Conservation (phyloP, 1,140 invertebrate genomes). For the Heliconius himera region DNA sequence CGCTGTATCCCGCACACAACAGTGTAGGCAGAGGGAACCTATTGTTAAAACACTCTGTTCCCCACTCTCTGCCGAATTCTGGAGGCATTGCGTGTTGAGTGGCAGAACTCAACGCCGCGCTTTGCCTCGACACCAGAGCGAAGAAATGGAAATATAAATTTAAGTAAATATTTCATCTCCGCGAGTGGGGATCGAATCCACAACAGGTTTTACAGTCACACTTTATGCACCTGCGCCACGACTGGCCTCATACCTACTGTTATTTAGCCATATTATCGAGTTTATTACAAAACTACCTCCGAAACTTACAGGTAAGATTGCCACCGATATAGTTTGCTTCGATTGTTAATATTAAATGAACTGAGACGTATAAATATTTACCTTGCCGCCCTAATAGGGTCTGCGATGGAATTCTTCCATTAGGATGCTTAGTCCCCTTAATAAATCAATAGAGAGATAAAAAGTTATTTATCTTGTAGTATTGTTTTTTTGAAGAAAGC, state of each 20-base stretch:
- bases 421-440: slow-evolving; percentile 17
- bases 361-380: slow-evolving; percentile 27
- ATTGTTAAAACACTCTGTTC: too few relatives aligned
- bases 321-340: background rate
- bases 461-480: slow-evolving; percentile 11
- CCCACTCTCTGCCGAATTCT: too few relatives aligned
- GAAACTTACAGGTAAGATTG: slow-evolving; percentile 4
- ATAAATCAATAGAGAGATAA: slow-evolving; percentile 25
- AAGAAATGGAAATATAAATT: too few relatives aligned
- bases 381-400: slow-evolving; percentile 23
- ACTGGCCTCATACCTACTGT: background rate
- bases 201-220: too few relatives aligned
- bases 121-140: too few relatives aligned
- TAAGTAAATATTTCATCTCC: too few relatives aligned
- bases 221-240: too few relatives aligned
- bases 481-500: background rate
- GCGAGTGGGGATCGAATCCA: too few relatives aligned
- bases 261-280: background rate
- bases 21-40: too few relatives aligned
- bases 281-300: background rate
- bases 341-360: slow-evolving; percentile 28
- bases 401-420: slow-evolving; percentile 27
- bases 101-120: too few relatives aligned
- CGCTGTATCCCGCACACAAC: too few relatives aligned
- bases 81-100: too few relatives aligned